Base-by-base conservation (phyloP, 2,888 invertebrate species). In the Oxyscelio sp. region DNA sequence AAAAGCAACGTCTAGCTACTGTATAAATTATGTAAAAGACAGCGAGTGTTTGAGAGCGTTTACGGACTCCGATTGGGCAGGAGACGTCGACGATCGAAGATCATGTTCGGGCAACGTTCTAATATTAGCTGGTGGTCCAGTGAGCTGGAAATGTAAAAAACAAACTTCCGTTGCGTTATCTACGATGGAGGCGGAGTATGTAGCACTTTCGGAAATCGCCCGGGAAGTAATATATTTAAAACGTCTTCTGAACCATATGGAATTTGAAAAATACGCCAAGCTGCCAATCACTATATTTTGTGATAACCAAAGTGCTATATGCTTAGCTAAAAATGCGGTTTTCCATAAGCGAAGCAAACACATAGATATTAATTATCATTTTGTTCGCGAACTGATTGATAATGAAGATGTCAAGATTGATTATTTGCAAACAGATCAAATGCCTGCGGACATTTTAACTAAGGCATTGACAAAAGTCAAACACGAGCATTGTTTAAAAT, bases 21-120 rank as follows among this genome's bases (percentile, higher is more conserved):
- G 75, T 8, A 83, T 88, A 13, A 78, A 19, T 0, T 88, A 87
- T 38, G 38, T 38, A 0, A 83, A 87, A 56, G 24, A 58, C 21
- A 54, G 19, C 9, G 56, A 81, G 50, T 19, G 27, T 13, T 8
- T 88, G 2, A 54, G 19, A 4, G 87, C 73, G 1, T 88, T 75
- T 34, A 22, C 68, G 1, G 87, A 87, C 40, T 86, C 88, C 0
- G 86, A 88, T 52, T 87, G 85, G 86, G 86, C 84, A 2, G 84
- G 79, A n/a, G 79, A 86, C 13, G 27, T 82, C 0, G 86, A 87
- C 13, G 79, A 84, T 38, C 34, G 66, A 38, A 66, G 52, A 22
- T 52, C 66, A 11, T 66, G 66, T 66, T 38, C 52, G 21, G 68
- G 85, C 8, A 79, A 79, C 24, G 50, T 81, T 15, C 6, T 83